These are phyloP conservation scores for Seira ritae DNA, from an alignment of 2,888 invertebrate genomes.

Conservation along the genomic window DNA sequence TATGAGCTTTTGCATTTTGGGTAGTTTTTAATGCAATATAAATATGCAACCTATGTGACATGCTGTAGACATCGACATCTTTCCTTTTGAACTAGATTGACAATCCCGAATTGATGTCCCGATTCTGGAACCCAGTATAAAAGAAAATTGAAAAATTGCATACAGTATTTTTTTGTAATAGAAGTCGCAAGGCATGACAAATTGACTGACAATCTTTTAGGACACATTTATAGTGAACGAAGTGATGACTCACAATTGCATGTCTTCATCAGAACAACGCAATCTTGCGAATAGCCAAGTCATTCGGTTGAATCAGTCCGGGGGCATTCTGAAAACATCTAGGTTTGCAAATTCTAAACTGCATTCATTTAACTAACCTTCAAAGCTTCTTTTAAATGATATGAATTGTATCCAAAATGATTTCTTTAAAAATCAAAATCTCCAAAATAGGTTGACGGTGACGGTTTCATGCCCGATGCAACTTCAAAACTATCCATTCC, in stretches of 20 bases:
- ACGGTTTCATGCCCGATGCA: conserved; percentile 49
- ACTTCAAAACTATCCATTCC: conserved; percentile 48
- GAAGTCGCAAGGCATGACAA: too few species aligned
- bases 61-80: not conserved
- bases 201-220: not conserved
- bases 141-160: not conserved
- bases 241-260: conserved; percentile 28
- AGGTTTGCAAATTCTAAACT: conserved; percentile 34
- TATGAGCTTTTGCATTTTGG: not conserved
- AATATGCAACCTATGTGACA: not conserved
- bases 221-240: conserved; percentile 61
- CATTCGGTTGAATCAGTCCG: conserved; percentile 19
- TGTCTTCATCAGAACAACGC: not conserved
- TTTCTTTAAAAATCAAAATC: too few species aligned
- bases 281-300: conserved; percentile 30
- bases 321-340: conserved; percentile 54
- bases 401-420: too few species aligned
- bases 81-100: conserved; percentile 24
- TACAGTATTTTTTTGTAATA: not conserved
- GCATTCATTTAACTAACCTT: not conserved
- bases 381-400: too few species aligned
- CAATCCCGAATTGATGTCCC: conserved; percentile 31
- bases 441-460: conserved; percentile 36
- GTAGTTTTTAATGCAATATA: conserved; percentile 5
- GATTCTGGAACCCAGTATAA: conserved; percentile 40